Conservation (phyloP, 2,113 vertebrate species). For the Poicephalus meyeri region DNA sequence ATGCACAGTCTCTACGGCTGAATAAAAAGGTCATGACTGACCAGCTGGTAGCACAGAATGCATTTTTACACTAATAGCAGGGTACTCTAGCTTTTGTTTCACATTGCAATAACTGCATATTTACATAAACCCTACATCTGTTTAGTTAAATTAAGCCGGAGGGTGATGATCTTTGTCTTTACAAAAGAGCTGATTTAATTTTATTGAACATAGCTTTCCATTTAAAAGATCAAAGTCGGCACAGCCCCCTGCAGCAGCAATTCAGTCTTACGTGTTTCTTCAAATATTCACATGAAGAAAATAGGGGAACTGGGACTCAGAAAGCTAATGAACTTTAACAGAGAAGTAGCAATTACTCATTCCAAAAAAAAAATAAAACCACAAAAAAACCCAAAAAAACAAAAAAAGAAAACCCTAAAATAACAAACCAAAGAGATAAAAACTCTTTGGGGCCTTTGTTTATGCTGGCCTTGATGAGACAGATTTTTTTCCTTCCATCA, state of each 20-base stretch:
- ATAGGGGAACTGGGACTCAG: background rate
- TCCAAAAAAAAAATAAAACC: background rate
- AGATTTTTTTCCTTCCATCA: background rate
- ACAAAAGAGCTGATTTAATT: slow-evolving; percentile 2
- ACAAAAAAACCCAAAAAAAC: too few species aligned
- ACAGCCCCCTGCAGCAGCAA: background rate
- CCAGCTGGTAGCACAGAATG: background rate
- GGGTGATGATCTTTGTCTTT: slow-evolving; percentile 38
- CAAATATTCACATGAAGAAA: slow-evolving; percentile 32
- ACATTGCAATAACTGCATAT: background rate
- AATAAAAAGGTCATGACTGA: slow-evolving; percentile 22
- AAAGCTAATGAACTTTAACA: background rate
- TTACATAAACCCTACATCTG: slow-evolving; percentile 39
- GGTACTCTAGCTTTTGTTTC: slow-evolving; percentile 29
- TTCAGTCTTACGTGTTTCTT: slow-evolving; percentile 3
- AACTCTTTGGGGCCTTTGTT: background rate
- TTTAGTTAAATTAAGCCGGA: slow-evolving; percentile 43
- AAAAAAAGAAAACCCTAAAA: background rate
- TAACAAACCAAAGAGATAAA: background rate
- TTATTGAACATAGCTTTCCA: slow-evolving; percentile 32
- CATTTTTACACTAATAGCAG: background rate
- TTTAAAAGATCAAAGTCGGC: slow-evolving; percentile 56
- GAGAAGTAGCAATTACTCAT: background rate
- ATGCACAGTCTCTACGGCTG: background rate
- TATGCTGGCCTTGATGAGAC: background rate